phyloP scores from a whole-genome alignment of 2,797 vertebrate genomes.

The Eospalax fontanierii region DNA sequence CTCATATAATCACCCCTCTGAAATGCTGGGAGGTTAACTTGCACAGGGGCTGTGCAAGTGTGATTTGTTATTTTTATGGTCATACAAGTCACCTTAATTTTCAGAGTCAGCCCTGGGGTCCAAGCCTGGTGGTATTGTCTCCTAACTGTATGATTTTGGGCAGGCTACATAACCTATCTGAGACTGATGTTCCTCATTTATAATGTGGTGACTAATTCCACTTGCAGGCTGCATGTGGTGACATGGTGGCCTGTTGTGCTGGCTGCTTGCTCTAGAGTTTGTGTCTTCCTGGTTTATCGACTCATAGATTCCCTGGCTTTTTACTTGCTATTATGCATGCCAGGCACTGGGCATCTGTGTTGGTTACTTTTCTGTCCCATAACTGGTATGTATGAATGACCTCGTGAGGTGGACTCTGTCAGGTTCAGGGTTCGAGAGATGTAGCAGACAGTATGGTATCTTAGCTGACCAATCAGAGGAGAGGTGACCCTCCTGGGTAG shows the following conservation, averaged over 20 bases:
- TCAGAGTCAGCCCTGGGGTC: neutral
- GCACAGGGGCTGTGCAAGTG: neutral
- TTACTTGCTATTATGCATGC: rapidly evolving
- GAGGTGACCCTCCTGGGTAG: neutral
- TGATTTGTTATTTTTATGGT: neutral
- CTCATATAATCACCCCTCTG: neutral
- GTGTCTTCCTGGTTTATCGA: neutral
- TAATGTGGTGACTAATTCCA: rapidly evolving
- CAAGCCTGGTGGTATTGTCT: neutral
- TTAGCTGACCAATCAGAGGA: neutral
- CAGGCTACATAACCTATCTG: neutral
- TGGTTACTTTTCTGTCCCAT: neutral
- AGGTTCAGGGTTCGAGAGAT: too few species aligned
- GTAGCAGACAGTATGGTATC: too few species aligned
- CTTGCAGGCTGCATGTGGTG: neutral
- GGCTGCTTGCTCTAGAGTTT: neutral
- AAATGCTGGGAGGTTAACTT: neutral
- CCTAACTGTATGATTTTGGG: neutral
- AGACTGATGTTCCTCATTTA: rapidly evolving
- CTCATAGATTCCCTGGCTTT: neutral
- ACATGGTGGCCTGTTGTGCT: neutral
- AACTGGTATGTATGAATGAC: neutral
- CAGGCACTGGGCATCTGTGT: neutral
- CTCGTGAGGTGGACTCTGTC: neutral
- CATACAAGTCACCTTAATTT: neutral